phyloP scores from a whole-genome alignment of 2,113 vertebrate genomes.

The Dinomys branickii region DNA sequence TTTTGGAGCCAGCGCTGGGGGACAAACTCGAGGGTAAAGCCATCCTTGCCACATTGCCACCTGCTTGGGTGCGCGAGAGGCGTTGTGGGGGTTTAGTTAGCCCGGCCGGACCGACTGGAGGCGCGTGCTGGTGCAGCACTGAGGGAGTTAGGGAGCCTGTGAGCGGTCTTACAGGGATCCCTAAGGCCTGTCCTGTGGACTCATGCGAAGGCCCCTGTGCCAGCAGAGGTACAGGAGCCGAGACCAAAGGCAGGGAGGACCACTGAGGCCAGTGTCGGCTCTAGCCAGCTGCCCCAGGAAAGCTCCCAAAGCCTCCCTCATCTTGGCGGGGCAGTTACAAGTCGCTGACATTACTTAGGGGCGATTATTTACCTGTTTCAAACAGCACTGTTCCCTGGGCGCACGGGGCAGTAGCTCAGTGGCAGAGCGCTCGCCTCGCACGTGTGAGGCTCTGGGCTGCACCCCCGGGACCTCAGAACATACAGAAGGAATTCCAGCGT shows the following conservation, averaged over 20 bases:
- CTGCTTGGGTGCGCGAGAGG: neutral
- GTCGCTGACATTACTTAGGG: neutral
- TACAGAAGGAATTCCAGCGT: neutral
- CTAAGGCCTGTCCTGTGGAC: neutral
- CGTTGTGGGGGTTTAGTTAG: neutral
- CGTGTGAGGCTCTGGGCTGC: neutral
- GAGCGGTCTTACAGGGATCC: neutral
- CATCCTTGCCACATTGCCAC: neutral
- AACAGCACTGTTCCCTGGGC: neutral
- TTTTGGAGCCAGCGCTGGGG: slow-evolving; percentile 84
- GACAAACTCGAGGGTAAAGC: slow-evolving; percentile 90
- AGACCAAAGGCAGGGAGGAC: neutral
- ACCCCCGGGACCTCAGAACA: neutral
- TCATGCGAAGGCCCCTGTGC: neutral
- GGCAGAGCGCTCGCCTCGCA: neutral
- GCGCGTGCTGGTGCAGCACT: neutral
- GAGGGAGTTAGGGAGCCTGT: neutral
- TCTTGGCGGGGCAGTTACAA: neutral
- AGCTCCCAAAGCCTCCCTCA: neutral
- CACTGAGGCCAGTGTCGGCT: neutral
- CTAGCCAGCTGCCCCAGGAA: neutral
- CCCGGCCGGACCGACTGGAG: neutral
- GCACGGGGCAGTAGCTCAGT: neutral
- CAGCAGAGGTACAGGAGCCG: neutral
- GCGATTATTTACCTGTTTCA: neutral